Percentiles rank a stretch among this genome's conserved stretches.
Evolutionary conservation across 1,140 invertebrate species (phyloP).

Genomic region (Halotydeus destructor): DNA sequence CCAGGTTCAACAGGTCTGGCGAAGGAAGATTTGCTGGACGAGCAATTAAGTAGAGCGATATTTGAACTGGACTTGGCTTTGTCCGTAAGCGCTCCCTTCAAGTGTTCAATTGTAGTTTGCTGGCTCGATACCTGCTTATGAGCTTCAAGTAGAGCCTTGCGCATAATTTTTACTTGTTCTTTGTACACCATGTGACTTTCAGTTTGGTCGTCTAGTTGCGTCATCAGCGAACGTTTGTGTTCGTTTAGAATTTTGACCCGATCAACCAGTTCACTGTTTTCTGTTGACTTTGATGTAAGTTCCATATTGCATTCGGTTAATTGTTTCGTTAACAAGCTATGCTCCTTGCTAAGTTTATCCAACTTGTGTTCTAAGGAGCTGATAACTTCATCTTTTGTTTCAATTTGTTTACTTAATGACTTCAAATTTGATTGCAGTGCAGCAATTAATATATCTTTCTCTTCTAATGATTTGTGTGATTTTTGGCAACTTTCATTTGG

Average conservation of each 20-base stretch:
- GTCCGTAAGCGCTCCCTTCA: not conserved
- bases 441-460: not conserved
- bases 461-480: too few species aligned
- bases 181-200: not conserved
- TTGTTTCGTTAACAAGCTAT: not conserved
- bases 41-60: too few species aligned
- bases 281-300: not conserved
- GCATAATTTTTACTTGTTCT: not conserved
- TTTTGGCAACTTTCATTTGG: too few species aligned
- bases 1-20: too few species aligned
- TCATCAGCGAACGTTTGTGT: conserved; percentile 1
- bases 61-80: not conserved
- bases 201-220: not conserved
- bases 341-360: not conserved
- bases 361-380: not conserved
- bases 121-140: not conserved
- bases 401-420: not conserved
- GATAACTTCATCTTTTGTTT: conserved; percentile 4
- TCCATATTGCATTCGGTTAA: not conserved
- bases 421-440: not conserved
- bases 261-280: not conserved
- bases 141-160: not conserved
- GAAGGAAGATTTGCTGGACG: too few species aligned
- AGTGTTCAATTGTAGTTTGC: conserved; percentile 1
- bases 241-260: not conserved